Evolutionary conservation across 2,888 invertebrate species (phyloP).

Genomic region (Trachelus iudaicus): DNA sequence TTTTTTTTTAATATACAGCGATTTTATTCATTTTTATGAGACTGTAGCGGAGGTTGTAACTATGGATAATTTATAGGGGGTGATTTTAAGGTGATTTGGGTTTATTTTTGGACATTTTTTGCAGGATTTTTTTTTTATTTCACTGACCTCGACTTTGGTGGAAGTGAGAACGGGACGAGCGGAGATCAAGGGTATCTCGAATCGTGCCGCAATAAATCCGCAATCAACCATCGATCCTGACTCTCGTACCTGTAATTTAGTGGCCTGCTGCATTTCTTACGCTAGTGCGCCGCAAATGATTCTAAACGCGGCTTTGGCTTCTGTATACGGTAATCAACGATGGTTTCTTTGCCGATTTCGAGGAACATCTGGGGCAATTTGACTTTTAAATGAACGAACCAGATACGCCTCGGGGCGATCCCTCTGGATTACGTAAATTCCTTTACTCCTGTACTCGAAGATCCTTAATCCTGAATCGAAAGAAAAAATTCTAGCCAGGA

Average conservation of each 20-base stretch:
- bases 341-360: conserved; percentile 58
- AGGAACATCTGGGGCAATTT: conserved; percentile 61
- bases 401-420: background rate
- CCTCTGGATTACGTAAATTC: background rate
- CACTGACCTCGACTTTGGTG: background rate
- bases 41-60: no score
- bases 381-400: conserved; percentile 54
- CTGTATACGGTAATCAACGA: conserved; percentile 58
- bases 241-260: conserved; percentile 13
- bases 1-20: no score
- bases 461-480: background rate
- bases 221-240: background rate
- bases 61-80: background rate
- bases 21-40: background rate
- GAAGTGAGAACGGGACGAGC: no score
- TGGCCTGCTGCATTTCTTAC: background rate
- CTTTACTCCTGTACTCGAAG: background rate
- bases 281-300: conserved; percentile 9
- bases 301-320: conserved; percentile 36
- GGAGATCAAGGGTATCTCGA: background rate
- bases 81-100: background rate
- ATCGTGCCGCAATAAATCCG: background rate
- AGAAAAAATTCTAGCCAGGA: background rate
- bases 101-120: no score
- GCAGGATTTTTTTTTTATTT: background rate